Base-by-base conservation (phyloP, 2,888 invertebrate species). In the Mactromeris polynyma region DNA sequence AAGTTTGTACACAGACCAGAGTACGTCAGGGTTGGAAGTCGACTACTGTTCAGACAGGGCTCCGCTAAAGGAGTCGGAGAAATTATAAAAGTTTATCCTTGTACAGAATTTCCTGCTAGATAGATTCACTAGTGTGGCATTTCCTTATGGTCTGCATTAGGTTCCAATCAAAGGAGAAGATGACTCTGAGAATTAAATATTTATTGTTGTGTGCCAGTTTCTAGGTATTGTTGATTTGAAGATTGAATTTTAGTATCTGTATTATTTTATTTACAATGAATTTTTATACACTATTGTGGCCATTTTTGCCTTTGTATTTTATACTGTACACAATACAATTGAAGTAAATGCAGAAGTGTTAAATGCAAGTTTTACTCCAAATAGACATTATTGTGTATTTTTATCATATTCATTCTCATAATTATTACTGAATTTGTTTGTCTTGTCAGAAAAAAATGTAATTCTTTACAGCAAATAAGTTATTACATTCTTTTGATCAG, bases 1-100 rank as follows among this genome's bases (percentile, higher is more conserved):
- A 97, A 98, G 88, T 99, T 99, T 97, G 98, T 98, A 87, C 97
- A 98, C 79, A 98, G 98, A 96, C 99, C 99, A 0, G 99, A 99
- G 96, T 98, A 98, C 97, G 97, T 99, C 19, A 97, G 98, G 93
- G 97, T 97, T 93, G 98, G 98, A 86, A 97, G 98, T 97, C 97
- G 98, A 83, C 97, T 99, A 42, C 97, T 99, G 69, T 98, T 99
- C 95, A 97, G 99, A 81, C 98, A 98, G 95, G 98, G 98, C 14
- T 97, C 97, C 91, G 98, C 98, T 54, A 98, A 98, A 96, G 99
- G 98, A 54, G 98, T 98, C 93, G 99, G 99, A 2, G 98, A 98
- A 95, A 98, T 99, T 14, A 96, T 95, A 11, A 95, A 94, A 86
- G 93, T 96, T 11, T 94, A 94, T 86, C 95, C 96, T 6, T 88